Evolutionary conservation across 2,797 vertebrate species (phyloP).

Genomic region (Falco biarmicus): DNA sequence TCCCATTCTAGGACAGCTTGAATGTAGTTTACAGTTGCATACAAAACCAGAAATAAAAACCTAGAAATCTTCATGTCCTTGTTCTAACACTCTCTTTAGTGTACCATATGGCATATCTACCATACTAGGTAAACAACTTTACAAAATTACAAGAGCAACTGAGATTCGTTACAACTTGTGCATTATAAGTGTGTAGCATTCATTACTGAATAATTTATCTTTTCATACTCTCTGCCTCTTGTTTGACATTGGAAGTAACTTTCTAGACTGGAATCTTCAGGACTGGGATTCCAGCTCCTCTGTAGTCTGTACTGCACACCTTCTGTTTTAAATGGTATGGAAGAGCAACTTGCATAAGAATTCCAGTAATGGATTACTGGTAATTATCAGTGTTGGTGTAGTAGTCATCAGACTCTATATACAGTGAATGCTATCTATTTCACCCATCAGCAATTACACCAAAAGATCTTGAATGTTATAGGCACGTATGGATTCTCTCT

Average conservation of each 20-base stretch:
- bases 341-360: neutral
- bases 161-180: slow-evolving; percentile 53
- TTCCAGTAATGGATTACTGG: neutral
- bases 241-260: slow-evolving; percentile 1
- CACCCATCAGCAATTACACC: neutral
- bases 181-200: slow-evolving; percentile 43
- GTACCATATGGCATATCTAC: slow-evolving; percentile 50
- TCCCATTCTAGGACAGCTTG: neutral
- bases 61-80: slow-evolving; percentile 35
- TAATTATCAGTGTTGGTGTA: neutral
- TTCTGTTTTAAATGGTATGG: neutral
- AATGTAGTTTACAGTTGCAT: slow-evolving; percentile 20
- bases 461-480: neutral
- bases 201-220: slow-evolving; percentile 50
- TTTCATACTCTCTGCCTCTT: neutral
- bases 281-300: neutral
- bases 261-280: neutral
- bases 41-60: slow-evolving; percentile 48
- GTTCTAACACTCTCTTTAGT: slow-evolving; percentile 20
- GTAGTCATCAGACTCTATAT: neutral
- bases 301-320: neutral
- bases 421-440: neutral
- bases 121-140: slow-evolving; percentile 56
- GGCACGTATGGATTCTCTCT: neutral
- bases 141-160: slow-evolving; percentile 52